Evolutionary conservation across 1,140 invertebrate genomes (phyloP).

Genomic region (Anthonomus grandis): DNA sequence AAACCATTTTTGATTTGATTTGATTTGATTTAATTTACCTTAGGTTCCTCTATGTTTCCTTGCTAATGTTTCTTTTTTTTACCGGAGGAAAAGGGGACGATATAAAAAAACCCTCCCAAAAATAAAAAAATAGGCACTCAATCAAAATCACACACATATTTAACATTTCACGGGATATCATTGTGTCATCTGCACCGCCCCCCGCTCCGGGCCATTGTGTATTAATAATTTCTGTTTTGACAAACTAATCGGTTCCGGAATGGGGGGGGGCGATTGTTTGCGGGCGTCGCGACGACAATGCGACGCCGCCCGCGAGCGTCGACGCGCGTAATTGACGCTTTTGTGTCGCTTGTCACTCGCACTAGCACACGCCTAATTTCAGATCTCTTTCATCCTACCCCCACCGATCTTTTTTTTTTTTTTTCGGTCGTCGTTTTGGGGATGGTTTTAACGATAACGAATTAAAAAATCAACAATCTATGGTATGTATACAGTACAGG

Average conservation of each 20-base stretch:
- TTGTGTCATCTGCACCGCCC: conserved; percentile 24
- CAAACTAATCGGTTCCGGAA: conserved; percentile 29
- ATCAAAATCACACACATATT: background rate
- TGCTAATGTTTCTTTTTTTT: background rate
- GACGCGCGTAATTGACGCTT: conserved; percentile 46
- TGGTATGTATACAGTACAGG: too few species aligned
- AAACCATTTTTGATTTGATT: background rate
- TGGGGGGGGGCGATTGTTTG: conserved; percentile 37
- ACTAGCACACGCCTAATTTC: conserved; percentile 49
- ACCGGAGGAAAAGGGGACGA: too few species aligned
- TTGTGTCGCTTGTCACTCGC: conserved; percentile 45
- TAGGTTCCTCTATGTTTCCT: background rate
- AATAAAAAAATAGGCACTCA: too few species aligned
- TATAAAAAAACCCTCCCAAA: too few species aligned
- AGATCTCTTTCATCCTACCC: too few species aligned
- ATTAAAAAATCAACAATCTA: too few species aligned
- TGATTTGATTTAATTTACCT: background rate
- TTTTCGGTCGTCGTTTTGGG: too few species aligned
- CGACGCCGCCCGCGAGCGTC: conserved; percentile 36
- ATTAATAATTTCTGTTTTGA: conserved; percentile 30
- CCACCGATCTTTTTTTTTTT: too few species aligned
- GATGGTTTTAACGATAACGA: too few species aligned
- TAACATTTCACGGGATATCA: conserved; percentile 17
- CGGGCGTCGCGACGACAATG: conserved; percentile 39
- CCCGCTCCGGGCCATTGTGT: conserved; percentile 13